Evolutionary conservation across 1,140 invertebrate species (phyloP).

Genomic region (Tetragonula clypearis): DNA sequence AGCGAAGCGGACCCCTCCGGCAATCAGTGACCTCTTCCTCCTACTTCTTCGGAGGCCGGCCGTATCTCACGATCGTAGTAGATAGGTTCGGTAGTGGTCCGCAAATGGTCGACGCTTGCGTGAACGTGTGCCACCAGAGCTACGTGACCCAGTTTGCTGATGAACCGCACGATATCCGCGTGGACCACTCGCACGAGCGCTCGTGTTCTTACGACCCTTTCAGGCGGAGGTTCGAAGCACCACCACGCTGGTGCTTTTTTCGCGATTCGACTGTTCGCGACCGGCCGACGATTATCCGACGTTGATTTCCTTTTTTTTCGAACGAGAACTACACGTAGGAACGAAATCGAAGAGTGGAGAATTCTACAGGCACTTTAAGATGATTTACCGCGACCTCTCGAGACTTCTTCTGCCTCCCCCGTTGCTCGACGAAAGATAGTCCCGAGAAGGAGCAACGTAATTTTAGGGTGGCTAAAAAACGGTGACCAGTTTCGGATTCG

Average conservation of each 20-base stretch:
- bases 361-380: not conserved
- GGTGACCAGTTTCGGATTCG: not conserved
- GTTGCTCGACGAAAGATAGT: not conserved
- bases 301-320: not conserved
- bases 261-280: not conserved
- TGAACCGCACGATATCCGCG: conserved; percentile 63
- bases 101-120: conserved; percentile 55
- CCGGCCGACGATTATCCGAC: not conserved
- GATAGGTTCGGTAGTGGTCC: conserved; percentile 55
- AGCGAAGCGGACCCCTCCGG: conserved; percentile 48
- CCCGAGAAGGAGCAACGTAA: not conserved
- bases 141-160: conserved; percentile 78
- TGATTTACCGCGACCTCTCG: not conserved
- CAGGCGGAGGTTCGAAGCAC: not conserved
- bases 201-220: conserved; percentile 1
- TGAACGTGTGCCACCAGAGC: conserved; percentile 59
- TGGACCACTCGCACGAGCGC: conserved; percentile 7
- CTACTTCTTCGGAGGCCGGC: conserved; percentile 59
- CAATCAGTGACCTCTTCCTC: conserved; percentile 69
- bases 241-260: not conserved
- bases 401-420: not conserved
- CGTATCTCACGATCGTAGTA: conserved; percentile 73
- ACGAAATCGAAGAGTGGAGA: not conserved
- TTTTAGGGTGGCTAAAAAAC: not conserved
- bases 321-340: not conserved